Percentiles rank a stretch among this genome's conserved stretches.
Conservation (phyloP, 35 echinoderm and acorn worm species). For the Eucidaris tribuloides region DNA sequence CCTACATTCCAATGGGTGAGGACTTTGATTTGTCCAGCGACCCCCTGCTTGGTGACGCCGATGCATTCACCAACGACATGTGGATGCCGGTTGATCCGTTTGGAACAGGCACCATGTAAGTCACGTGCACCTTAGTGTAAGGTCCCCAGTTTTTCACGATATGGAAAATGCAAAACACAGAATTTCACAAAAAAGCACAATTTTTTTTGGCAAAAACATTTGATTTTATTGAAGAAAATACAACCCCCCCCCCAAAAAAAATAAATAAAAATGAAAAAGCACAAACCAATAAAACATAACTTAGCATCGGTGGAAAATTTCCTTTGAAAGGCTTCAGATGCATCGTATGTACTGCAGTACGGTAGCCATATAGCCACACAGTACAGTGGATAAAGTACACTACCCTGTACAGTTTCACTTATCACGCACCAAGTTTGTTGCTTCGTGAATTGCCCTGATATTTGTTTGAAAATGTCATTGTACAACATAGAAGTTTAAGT, state of each 20-base stretch:
- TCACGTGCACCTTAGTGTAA: not conserved
- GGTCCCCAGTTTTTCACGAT: not conserved
- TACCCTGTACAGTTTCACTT: too few relatives aligned
- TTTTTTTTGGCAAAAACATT: not conserved
- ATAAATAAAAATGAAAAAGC: not conserved
- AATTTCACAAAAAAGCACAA: not conserved
- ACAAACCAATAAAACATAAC: not conserved
- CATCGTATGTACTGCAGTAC: too few relatives aligned
- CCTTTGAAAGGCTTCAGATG: too few relatives aligned
- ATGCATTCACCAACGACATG: slow-evolving; percentile 8
- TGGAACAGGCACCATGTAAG: slow-evolving; percentile 29
- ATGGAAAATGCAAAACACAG: not conserved
- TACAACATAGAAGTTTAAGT: too few relatives aligned
- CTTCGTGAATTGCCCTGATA: too few relatives aligned
- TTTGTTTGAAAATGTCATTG: too few relatives aligned
- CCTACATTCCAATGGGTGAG: slow-evolving; percentile 81
- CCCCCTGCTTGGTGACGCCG: slow-evolving; percentile 4
- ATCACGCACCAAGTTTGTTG: too few relatives aligned
- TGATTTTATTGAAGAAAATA: not conserved
- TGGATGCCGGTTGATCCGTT: slow-evolving; percentile 71
- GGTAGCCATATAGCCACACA: too few relatives aligned
- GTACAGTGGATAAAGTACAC: too few relatives aligned
- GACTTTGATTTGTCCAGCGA: slow-evolving; percentile 69
- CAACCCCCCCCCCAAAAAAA: not conserved
- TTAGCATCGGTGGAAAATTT: too few relatives aligned